A percentile compares a stretch with the other conserved stretches of the same genome.
Conservation (phyloP, 2,888 invertebrate genomes). For the Ischnus inquisitorius region DNA sequence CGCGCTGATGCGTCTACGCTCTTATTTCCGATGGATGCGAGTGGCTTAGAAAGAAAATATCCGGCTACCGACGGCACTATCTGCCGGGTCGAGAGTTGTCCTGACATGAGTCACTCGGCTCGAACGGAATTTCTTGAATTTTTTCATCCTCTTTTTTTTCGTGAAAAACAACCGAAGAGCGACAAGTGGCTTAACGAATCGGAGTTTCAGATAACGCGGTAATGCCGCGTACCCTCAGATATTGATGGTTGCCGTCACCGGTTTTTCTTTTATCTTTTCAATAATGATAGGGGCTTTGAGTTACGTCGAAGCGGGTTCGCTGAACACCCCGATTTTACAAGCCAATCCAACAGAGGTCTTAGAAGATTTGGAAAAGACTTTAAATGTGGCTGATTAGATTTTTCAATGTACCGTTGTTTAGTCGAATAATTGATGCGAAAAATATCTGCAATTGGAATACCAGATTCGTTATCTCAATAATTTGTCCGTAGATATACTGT, state of each 20-base stretch:
- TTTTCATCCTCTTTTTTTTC: not conserved
- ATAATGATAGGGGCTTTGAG: too few relatives aligned
- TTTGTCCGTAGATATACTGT: too few relatives aligned
- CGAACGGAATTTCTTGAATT: constrained; percentile 52
- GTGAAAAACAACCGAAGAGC: constrained; percentile 25
- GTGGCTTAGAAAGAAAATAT: constrained; percentile 1
- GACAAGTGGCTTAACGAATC: constrained; percentile 15
- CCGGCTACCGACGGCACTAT: not conserved
- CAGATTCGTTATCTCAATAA: too few relatives aligned
- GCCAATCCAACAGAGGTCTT: too few relatives aligned
- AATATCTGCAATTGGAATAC: too few relatives aligned
- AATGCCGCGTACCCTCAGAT: not conserved
- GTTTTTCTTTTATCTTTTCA: too few relatives aligned
- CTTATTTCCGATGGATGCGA: not conserved
- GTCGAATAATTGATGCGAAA: too few relatives aligned
- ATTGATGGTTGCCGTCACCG: constrained; percentile 12
- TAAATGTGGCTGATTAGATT: too few relatives aligned
- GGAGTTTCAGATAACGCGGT: constrained; percentile 18
- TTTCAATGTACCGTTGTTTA: too few relatives aligned
- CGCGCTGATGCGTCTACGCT: not conserved
- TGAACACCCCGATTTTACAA: too few relatives aligned
- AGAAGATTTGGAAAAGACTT: too few relatives aligned
- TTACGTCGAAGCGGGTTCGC: too few relatives aligned
- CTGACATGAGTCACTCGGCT: constrained; percentile 29
- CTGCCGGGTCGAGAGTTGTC: constrained; percentile 28